Evolutionary conservation across 2,797 vertebrate species (phyloP).

Genomic region (Simalia tracyae): DNA sequence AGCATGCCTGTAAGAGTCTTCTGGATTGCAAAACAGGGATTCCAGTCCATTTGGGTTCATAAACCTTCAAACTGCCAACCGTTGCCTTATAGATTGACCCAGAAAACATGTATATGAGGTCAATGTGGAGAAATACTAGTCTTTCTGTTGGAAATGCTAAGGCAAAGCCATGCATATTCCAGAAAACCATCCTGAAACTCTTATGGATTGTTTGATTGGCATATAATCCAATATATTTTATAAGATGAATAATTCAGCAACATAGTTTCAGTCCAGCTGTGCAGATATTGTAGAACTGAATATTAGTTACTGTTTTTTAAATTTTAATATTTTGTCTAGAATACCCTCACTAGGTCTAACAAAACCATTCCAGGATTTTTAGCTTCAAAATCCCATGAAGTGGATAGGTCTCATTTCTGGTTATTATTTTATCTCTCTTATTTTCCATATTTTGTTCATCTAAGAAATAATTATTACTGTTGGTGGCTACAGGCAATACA

Average conservation of each 20-base stretch:
- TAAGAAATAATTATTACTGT: background rate
- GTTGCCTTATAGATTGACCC: too few relatives aligned
- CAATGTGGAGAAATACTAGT: background rate
- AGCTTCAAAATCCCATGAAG: background rate
- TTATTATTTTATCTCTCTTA: background rate
- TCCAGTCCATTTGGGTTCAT: too few relatives aligned
- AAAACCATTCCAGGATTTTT: background rate
- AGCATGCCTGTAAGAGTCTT: too few relatives aligned
- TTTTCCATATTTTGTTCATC: background rate
- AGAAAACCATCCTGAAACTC: background rate
- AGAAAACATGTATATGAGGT: too few relatives aligned
- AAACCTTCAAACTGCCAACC: too few relatives aligned
- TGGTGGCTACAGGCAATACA: constrained; percentile 2
- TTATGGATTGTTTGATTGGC: background rate
- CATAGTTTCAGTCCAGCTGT: background rate
- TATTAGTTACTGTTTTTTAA: too few relatives aligned
- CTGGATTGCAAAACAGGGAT: too few relatives aligned
- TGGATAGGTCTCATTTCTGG: background rate
- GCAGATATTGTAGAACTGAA: too few relatives aligned
- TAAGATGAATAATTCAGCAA: background rate
- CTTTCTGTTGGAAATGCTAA: background rate
- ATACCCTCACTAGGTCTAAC: background rate
- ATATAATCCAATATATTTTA: background rate
- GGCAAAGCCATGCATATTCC: background rate
- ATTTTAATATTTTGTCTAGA: background rate